These are phyloP conservation scores for Heteromormyrus szaboi DNA, from an alignment of 2,797 vertebrate species.

Conservation along the genomic window DNA sequence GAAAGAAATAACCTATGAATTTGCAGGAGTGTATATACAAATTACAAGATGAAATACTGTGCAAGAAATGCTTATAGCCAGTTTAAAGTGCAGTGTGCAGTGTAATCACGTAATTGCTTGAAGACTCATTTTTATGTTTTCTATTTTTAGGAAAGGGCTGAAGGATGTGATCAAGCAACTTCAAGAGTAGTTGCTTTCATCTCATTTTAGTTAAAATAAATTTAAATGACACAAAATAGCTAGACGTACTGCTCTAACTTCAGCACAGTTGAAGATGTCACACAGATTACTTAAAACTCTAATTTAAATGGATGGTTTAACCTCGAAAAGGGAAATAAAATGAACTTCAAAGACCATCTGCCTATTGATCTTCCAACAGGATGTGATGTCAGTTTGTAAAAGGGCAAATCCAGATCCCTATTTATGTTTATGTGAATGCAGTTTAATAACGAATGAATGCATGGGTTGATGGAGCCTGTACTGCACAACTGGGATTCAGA, in stretches of 20 bases:
- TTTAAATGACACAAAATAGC: neutral
- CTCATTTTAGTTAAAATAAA: neutral
- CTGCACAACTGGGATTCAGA: neutral
- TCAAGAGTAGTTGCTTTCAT: neutral
- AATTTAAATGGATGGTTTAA: neutral
- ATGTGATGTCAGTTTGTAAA: neutral
- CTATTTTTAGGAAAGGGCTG: slow-evolving; percentile 3
- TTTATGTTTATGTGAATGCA: neutral
- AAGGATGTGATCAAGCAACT: neutral
- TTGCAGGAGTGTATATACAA: too few relatives aligned
- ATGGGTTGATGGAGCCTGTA: neutral
- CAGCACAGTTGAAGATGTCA: neutral
- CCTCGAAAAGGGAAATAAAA: neutral
- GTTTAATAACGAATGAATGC: neutral
- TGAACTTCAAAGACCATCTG: neutral
- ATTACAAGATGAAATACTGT: too few relatives aligned
- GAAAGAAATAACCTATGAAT: too few relatives aligned
- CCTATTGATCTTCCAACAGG: neutral
- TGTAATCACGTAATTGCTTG: neutral
- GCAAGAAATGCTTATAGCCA: too few relatives aligned
- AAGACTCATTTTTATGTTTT: neutral
- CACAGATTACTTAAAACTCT: neutral
- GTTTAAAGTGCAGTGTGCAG: too few relatives aligned
- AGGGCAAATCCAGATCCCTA: neutral
- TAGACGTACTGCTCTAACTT: neutral